These are phyloP conservation scores for Melolontha melolontha DNA, from an alignment of 2,888 invertebrate genomes.

Conservation along the genomic window DNA sequence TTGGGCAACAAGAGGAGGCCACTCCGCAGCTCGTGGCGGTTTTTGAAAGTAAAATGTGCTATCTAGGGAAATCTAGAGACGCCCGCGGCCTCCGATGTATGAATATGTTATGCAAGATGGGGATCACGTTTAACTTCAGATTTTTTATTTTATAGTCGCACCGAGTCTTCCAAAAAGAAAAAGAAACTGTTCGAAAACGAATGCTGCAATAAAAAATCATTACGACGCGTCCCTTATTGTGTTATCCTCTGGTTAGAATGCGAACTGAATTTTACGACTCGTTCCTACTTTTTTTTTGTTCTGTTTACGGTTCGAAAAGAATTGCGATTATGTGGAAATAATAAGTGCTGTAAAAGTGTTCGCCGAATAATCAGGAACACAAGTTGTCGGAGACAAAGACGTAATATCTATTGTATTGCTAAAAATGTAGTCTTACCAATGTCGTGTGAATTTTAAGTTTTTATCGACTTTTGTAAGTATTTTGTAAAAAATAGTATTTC, in stretches of 20 bases:
- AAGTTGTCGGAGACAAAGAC: background rate
- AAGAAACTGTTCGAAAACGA: conserved; percentile 47
- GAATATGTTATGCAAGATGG: conserved; percentile 53
- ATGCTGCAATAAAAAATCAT: conserved; percentile 56
- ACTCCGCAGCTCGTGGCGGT: conserved; percentile 51
- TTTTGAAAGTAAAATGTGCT: conserved; percentile 59
- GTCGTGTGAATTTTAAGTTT: too few relatives aligned
- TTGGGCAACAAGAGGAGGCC: conserved; percentile 53
- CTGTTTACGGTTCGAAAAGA: conserved; percentile 1
- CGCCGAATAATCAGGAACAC: conserved; percentile 8
- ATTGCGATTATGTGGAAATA: conserved; percentile 10
- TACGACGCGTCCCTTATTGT: conserved; percentile 54
- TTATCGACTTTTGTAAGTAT: too few relatives aligned
- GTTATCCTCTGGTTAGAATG: conserved; percentile 51
- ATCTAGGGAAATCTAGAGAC: conserved; percentile 59
- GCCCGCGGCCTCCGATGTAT: conserved; percentile 48
- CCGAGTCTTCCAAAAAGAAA: conserved; percentile 51
- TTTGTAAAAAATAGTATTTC: too few relatives aligned
- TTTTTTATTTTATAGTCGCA: conserved; percentile 53
- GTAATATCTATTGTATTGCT: too few relatives aligned
- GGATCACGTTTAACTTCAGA: conserved; percentile 56
- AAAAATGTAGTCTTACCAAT: too few relatives aligned
- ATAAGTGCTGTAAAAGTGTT: background rate
- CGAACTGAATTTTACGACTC: conserved; percentile 53
- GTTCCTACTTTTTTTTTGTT: conserved; percentile 16